phyloP scores from a whole-genome alignment of 2,113 vertebrate genomes.

The Tachuris rubrigastra region DNA sequence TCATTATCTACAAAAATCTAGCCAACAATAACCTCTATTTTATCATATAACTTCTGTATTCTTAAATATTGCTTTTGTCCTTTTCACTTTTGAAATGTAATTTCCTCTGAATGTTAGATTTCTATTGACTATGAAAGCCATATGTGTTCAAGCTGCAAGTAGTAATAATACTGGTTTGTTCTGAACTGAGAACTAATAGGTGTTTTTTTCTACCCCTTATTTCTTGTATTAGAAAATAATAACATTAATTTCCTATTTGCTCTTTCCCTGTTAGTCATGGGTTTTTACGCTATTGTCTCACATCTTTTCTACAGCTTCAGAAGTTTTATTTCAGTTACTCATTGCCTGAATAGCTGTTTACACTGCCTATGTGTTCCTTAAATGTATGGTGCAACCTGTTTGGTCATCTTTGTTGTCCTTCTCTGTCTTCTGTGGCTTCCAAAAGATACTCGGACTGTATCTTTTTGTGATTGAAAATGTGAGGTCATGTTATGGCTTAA shows the following conservation, averaged over 20 bases:
- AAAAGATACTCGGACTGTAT: no score
- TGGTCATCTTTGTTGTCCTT: not conserved
- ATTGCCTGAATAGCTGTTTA: not conserved
- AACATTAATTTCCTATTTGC: not conserved
- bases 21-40: not conserved
- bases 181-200: not conserved
- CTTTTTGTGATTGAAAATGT: not conserved
- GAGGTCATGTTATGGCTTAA: not conserved
- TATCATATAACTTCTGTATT: not conserved
- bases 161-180: not conserved
- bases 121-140: not conserved
- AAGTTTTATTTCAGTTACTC: not conserved
- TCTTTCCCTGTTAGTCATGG: not conserved
- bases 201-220: not conserved
- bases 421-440: not conserved
- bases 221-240: not conserved
- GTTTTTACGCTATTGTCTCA: not conserved
- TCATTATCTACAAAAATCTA: not conserved
- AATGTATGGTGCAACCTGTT: fast-evolving
- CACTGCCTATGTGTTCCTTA: not conserved
- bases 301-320: not conserved
- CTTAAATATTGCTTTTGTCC: not conserved
- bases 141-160: not conserved
- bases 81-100: not conserved
- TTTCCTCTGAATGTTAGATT: not conserved